Percentiles rank a stretch among this genome's conserved stretches.
Evolutionary conservation across 2,113 vertebrate species (phyloP).

Genomic region (Caracal caracal): DNA sequence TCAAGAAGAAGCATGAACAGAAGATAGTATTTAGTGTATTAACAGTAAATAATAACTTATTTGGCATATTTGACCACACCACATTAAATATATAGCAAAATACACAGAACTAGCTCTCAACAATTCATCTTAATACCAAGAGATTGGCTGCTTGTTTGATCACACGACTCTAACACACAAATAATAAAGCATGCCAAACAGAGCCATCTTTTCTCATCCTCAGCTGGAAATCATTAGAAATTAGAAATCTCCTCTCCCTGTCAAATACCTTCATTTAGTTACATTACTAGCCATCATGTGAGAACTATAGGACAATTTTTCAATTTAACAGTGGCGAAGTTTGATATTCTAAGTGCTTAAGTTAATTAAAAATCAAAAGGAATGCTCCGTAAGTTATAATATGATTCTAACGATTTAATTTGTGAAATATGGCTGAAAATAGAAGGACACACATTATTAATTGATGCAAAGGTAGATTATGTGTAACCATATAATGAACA

Average conservation of each 20-base stretch:
- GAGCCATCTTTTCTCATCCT: background rate
- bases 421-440: constrained; percentile 40
- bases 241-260: background rate
- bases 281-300: background rate
- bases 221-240: background rate
- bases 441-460: constrained; percentile 44
- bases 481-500: background rate
- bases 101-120: background rate
- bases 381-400: constrained; percentile 36
- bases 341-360: constrained; percentile 40
- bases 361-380: constrained; percentile 69
- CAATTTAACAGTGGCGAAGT: constrained; percentile 43
- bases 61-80: background rate
- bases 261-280: background rate
- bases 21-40: background rate
- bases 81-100: background rate
- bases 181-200: background rate
- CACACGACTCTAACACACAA: background rate
- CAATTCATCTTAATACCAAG: background rate
- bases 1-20: background rate
- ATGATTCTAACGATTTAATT: constrained; percentile 22
- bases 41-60: background rate
- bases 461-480: constrained; percentile 20
- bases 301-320: constrained; percentile 20
- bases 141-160: background rate